phyloP scores from a whole-genome alignment of 2,797 vertebrate genomes.

The Hydrocynus forskahlii region DNA sequence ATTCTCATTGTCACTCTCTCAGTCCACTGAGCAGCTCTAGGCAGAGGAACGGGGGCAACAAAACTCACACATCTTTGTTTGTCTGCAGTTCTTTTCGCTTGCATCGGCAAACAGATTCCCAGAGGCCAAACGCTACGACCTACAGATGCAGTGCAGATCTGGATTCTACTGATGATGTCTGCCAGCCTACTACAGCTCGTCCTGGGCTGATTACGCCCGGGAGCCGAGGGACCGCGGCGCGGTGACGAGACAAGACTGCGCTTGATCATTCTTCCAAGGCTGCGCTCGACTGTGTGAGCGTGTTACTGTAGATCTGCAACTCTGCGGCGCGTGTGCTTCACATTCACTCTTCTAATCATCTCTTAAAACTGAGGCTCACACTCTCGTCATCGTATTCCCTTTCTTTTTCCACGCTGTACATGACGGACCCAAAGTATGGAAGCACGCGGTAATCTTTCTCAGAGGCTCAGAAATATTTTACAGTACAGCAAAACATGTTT shows the following conservation, averaged over 20 bases:
- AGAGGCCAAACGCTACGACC: conserved; percentile 19
- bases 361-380: background rate
- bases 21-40: background rate
- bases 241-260: conserved; percentile 24
- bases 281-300: background rate
- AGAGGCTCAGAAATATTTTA: too few relatives aligned
- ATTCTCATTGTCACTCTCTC: background rate
- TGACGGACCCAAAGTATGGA: too few relatives aligned
- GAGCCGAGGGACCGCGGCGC: conserved; percentile 6
- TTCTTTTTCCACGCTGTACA: too few relatives aligned
- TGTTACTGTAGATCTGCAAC: background rate
- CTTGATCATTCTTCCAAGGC: conserved; percentile 3
- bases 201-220: conserved; percentile 38
- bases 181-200: conserved; percentile 36
- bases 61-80: background rate
- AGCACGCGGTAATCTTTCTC: too few relatives aligned
- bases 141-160: conserved; percentile 39
- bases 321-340: background rate
- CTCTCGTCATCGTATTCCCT: too few relatives aligned
- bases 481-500: too few relatives aligned
- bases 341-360: background rate
- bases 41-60: conserved; percentile 2
- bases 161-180: conserved; percentile 43
- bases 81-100: conserved; percentile 9
- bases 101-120: conserved; percentile 20